These are phyloP conservation scores for Poecilobothrus nobilitatus DNA, from an alignment of 2,888 invertebrate genomes.

Conservation along the genomic window DNA sequence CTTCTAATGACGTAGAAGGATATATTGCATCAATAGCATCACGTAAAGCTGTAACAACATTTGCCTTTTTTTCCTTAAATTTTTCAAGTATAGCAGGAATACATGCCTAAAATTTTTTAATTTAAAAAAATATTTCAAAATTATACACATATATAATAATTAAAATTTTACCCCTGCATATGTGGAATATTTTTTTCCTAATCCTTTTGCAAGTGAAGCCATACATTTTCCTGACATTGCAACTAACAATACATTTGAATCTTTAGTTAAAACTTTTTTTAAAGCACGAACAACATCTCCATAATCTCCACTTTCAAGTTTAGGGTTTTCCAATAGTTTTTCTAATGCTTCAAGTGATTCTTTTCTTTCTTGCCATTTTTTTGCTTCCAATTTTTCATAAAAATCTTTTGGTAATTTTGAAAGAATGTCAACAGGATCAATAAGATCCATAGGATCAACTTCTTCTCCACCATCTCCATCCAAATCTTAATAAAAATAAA, in stretches of 20 bases:
- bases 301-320: conserved; percentile 86
- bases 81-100: conserved; percentile 80
- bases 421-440: conserved; percentile 88
- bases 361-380: conserved; percentile 95
- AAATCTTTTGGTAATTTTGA: conserved; percentile 92
- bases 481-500: conserved; percentile 40
- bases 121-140: background rate
- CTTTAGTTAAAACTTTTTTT: conserved; percentile 87
- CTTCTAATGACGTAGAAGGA: conserved; percentile 68
- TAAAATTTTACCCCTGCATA: conserved; percentile 54
- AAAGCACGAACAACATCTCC: conserved; percentile 78
- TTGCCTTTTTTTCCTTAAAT: conserved; percentile 93
- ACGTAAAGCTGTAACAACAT: conserved; percentile 75
- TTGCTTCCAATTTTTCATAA: conserved; percentile 86
- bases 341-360: conserved; percentile 81
- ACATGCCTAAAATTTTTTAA: conserved; percentile 47
- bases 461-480: conserved; percentile 48
- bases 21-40: conserved; percentile 89
- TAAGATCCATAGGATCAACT: conserved; percentile 81
- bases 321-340: conserved; percentile 68
- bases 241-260: conserved; percentile 89
- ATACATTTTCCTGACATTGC: conserved; percentile 78
- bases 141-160: background rate
- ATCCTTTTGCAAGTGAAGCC: conserved; percentile 70
- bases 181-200: conserved; percentile 77